Evolutionary conservation across 2,888 invertebrate genomes (phyloP), one percentile per base, ranked within the genome.

Genomic region (Yponomeuta malinellus): DNA sequence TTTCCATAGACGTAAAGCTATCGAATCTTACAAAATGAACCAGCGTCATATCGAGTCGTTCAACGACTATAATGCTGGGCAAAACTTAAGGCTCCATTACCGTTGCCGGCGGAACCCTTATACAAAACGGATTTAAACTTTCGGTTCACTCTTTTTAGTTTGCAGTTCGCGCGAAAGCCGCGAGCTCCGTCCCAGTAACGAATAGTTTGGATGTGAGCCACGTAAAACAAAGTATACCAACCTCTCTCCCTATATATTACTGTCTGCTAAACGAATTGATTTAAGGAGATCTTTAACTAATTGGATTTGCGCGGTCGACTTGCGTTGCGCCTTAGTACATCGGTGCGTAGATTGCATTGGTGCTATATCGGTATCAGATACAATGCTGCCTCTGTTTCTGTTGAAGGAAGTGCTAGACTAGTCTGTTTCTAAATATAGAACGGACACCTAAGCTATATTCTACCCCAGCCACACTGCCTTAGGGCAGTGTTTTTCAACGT

Each of bases 221-320:
- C 85, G 78, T 82, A 84, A 87, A 87, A 89, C 88, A 90, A 88
- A 88, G 85, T 84, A 79, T 76, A 70, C 33, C 79, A 77, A 79
- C 79, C 78, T 15, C 52, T 59, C 52, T 59, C 52, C 77, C 84
- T 80, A 84, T 89, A 87, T 83, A 82, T 89, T 85, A 87, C 87
- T 88, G 89, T 88, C 88, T 78, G 76, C 80, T 83, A 80, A 86
- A 84, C 85, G 84, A 88, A 88, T 89, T 89, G 90, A 90, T 90
- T 90, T 89, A 90, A 86, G 84, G 84, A 85, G 83, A 86, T 85
- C 85, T 86, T 88, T 86, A 89, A 86, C 84, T 89, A 90, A 90
- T 90, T 90, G 84, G 84, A 89, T 86, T 85, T 84, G 82, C 85
- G 83, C 83, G 83, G 82, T 87, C 80, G 81, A 83, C 82, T 84